Evolutionary conservation across 1,140 invertebrate genomes (phyloP).

Genomic region (Asobara japonica): DNA sequence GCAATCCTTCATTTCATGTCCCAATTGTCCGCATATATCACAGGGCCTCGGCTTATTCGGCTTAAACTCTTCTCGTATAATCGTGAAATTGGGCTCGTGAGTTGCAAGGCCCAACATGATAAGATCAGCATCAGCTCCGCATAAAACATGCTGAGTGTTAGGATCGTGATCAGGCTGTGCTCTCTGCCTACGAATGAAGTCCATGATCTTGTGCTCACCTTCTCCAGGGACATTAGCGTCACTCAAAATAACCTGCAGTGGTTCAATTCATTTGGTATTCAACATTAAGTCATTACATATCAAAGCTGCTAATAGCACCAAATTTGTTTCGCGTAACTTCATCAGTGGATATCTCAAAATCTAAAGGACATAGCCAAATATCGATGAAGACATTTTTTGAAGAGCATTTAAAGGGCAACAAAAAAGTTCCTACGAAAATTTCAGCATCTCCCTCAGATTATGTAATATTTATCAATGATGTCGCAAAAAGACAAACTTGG

Average conservation of each 20-base stretch:
- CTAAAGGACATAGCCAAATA: no score
- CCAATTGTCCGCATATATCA: conserved; percentile 95
- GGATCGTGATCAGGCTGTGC: conserved; percentile 96
- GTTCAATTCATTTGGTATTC: no score
- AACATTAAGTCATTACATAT: no score
- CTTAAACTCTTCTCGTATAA: conserved; percentile 98
- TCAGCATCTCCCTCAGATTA: no score
- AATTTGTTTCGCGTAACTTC: no score
- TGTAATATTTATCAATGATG: no score
- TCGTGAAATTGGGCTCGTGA: conserved; percentile 98
- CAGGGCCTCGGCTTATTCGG: conserved; percentile 96
- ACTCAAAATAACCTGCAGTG: conserved; percentile 91
- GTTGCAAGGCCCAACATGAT: conserved; percentile 98
- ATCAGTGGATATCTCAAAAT: no score
- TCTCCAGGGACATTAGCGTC: conserved; percentile 99
- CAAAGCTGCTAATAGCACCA: no score
- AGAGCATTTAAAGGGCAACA: no score
- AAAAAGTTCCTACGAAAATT: no score
- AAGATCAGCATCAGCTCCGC: conserved; percentile 98
- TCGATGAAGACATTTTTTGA: no score
- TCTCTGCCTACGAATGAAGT: conserved; percentile 96
- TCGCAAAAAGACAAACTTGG: no score
- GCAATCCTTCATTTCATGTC: conserved; percentile 97
- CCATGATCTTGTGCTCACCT: conserved; percentile 99
- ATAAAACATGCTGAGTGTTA: conserved; percentile 97